phyloP scores from a whole-genome alignment of 2,113 vertebrate species.

The Atlantisia rogersi region DNA sequence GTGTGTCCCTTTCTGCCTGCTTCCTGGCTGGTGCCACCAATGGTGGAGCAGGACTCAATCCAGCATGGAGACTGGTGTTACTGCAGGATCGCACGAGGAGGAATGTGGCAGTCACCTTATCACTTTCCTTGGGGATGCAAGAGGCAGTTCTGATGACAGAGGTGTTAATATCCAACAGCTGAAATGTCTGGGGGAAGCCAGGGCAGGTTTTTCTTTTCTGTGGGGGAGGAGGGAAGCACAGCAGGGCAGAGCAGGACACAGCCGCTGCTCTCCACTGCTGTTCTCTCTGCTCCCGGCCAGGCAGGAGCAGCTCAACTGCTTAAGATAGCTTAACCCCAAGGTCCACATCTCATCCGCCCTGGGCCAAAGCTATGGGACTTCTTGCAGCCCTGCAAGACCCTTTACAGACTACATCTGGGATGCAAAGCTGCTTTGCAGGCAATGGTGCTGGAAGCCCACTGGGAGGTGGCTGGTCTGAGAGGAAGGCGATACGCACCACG shows the following conservation, averaged over 20 bases:
- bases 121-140: background rate
- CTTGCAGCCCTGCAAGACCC: background rate
- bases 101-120: background rate
- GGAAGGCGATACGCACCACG: fast-evolving
- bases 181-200: background rate
- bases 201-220: background rate
- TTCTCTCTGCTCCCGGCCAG: background rate
- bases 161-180: background rate
- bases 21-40: background rate
- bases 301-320: background rate
- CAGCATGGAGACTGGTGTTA: fast-evolving
- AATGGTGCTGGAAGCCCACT: background rate
- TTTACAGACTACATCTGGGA: background rate
- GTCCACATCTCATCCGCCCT: background rate
- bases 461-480: background rate
- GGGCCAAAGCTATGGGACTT: background rate
- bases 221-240: background rate
- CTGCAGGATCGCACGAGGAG: background rate
- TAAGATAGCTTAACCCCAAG: background rate
- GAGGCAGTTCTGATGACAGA: background rate
- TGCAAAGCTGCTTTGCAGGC: background rate
- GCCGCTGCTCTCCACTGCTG: background rate
- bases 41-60: background rate
- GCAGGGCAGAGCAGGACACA: background rate
- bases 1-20: background rate